A percentile compares a stretch with the other conserved stretches of the same genome.
Evolutionary conservation across 2,113 vertebrate genomes (phyloP).

Genomic region (Larimichthys crocea): DNA sequence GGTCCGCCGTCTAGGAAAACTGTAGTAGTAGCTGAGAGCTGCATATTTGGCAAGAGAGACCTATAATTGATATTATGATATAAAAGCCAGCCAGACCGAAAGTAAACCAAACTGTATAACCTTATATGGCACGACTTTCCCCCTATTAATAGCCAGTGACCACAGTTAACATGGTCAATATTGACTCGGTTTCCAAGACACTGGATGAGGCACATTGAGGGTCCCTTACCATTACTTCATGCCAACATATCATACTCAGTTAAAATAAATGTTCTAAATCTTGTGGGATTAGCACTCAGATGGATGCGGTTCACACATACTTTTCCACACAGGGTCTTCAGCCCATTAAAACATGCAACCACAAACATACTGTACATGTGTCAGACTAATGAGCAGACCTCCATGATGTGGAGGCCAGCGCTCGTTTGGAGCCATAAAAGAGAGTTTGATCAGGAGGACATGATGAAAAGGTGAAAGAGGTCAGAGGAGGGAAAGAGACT

Average conservation of each 20-base stretch:
- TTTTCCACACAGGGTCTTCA: constrained; percentile 37
- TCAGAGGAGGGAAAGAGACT: neutral
- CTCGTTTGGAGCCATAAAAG: constrained; percentile 4
- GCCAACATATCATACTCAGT: constrained; percentile 26
- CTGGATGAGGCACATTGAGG: constrained; percentile 40
- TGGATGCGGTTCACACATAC: neutral
- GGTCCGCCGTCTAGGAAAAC: constrained; percentile 58
- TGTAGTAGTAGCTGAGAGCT: constrained; percentile 67
- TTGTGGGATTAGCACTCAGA: constrained; percentile 29
- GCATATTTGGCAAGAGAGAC: constrained; percentile 75
- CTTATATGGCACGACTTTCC: constrained; percentile 58
- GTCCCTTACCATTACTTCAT: constrained; percentile 12
- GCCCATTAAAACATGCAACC: constrained; percentile 39
- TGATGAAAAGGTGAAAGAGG: neutral
- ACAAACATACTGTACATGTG: constrained; percentile 23
- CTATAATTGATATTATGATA: constrained; percentile 80
- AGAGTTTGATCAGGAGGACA: constrained; percentile 8
- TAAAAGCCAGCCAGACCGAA: constrained; percentile 65
- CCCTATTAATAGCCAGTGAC: constrained; percentile 63
- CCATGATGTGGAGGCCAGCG: neutral
- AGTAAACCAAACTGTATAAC: constrained; percentile 54
- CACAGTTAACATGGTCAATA: constrained; percentile 60
- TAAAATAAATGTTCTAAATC: constrained; percentile 50
- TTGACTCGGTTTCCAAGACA: constrained; percentile 75
- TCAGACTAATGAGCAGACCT: neutral